These are phyloP conservation scores for Xerus inauris DNA, from an alignment of 2,113 vertebrate genomes.

Conservation along the genomic window DNA sequence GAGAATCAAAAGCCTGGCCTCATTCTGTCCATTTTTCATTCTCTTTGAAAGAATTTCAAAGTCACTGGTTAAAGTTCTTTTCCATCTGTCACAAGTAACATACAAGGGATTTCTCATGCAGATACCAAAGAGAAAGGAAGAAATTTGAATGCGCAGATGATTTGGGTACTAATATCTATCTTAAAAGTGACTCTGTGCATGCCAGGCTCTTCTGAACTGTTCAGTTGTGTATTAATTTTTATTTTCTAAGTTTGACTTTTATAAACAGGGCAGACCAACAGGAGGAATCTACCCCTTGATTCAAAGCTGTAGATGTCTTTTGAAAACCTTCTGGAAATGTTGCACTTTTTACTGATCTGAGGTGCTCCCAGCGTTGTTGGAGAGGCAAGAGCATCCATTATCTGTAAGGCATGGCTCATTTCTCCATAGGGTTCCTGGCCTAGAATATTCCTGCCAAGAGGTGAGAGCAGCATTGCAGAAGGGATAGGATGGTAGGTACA, in stretches of 20 bases:
- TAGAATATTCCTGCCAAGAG: not conserved
- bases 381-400: not conserved
- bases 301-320: not conserved
- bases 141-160: not conserved
- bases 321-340: not conserved
- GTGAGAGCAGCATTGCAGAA: not conserved
- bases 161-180: not conserved
- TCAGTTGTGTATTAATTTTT: slow-evolving; percentile 3
- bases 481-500: not conserved
- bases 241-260: slow-evolving; percentile 44
- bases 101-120: not conserved
- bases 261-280: not conserved
- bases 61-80: slow-evolving; percentile 59
- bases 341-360: not conserved
- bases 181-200: not conserved
- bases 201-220: not conserved
- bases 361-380: not conserved
- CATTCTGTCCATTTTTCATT: slow-evolving; percentile 79
- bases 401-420: not conserved
- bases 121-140: slow-evolving; percentile 14
- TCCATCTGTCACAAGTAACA: slow-evolving; percentile 53
- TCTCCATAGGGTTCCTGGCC: not conserved
- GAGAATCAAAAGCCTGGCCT: slow-evolving; percentile 71
- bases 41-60: slow-evolving; percentile 76
- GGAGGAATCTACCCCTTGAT: not conserved